phyloP scores from a whole-genome alignment of 2,888 invertebrate species.

The Luffia ferchaultella region DNA sequence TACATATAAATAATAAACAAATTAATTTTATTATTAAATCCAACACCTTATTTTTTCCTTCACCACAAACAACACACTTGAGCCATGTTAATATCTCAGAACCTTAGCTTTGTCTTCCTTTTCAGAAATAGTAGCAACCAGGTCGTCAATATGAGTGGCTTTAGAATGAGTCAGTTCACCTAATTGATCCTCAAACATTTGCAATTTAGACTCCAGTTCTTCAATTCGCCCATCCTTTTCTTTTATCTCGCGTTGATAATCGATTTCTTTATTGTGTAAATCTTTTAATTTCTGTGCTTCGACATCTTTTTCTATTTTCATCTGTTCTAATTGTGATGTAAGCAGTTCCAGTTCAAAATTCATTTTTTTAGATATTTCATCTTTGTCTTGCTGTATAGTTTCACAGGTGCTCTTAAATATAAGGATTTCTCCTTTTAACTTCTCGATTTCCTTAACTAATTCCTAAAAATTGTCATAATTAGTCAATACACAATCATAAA shows the following conservation, averaged over 20 bases:
- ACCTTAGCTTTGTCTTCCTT: constrained; percentile 44
- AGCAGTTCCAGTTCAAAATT: constrained; percentile 27
- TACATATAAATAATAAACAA: too few species aligned
- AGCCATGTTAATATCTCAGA: constrained; percentile 19
- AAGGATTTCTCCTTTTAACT: constrained; percentile 20
- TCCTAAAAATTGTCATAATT: constrained; percentile 23
- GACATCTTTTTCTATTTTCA: constrained; percentile 25
- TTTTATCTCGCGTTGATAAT: constrained; percentile 20
- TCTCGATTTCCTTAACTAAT: constrained; percentile 27
- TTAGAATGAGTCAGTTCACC: constrained; percentile 22
- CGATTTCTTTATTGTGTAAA: constrained; percentile 21
- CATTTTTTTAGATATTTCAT: constrained; percentile 21
- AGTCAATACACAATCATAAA: background rate
- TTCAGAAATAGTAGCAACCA: constrained; percentile 24
- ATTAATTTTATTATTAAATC: too few species aligned
- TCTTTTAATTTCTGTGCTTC: constrained; percentile 31
- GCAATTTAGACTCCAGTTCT: constrained; percentile 26
- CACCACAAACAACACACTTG: background rate
- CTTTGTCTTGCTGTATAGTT: constrained; percentile 23
- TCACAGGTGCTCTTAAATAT: constrained; percentile 10
- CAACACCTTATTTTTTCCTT: background rate
- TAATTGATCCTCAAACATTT: constrained; percentile 26
- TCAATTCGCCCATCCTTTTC: constrained; percentile 27
- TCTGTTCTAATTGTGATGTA: constrained; percentile 22
- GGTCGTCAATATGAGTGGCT: constrained; percentile 24